These are phyloP conservation scores for Tenthredo scrophulariae DNA, from an alignment of 2,888 invertebrate genomes.

Conservation along the genomic window DNA sequence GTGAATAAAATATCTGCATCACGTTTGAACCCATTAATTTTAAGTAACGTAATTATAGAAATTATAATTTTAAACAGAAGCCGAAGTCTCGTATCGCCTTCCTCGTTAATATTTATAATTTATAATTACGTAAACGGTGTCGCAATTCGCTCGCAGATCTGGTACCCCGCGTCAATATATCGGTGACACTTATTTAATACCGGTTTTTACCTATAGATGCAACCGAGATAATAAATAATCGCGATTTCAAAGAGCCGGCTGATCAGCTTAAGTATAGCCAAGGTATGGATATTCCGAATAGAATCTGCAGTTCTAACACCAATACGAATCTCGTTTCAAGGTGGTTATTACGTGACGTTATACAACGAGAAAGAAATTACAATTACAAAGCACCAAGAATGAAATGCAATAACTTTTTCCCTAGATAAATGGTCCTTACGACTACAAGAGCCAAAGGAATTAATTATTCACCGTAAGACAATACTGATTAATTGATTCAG, in stretches of 20 bases:
- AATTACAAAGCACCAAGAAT: background rate
- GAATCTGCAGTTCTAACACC: slow-evolving; percentile 23
- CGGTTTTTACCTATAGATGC: background rate
- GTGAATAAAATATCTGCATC: background rate
- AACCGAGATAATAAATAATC: background rate
- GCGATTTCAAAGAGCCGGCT: background rate
- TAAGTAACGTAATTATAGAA: slow-evolving; percentile 15
- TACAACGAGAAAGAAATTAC: background rate
- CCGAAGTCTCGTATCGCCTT: background rate
- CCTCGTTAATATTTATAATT: slow-evolving; percentile 42
- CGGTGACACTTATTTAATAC: slow-evolving; percentile 39
- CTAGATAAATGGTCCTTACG: background rate
- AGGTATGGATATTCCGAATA: background rate
- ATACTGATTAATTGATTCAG: slow-evolving; percentile 19
- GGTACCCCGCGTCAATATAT: slow-evolving; percentile 14
- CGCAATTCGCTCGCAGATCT: background rate
- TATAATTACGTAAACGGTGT: slow-evolving; percentile 34
- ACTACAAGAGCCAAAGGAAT: background rate
- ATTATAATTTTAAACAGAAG: slow-evolving; percentile 21
- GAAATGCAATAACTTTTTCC: background rate
- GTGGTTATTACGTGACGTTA: slow-evolving; percentile 12
- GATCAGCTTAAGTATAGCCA: background rate
- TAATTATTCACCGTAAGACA: background rate
- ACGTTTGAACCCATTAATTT: background rate
- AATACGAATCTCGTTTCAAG: slow-evolving; percentile 10